phyloP scores from a whole-genome alignment of 1,140 invertebrate genomes.

The Drosophila chauvacae region DNA sequence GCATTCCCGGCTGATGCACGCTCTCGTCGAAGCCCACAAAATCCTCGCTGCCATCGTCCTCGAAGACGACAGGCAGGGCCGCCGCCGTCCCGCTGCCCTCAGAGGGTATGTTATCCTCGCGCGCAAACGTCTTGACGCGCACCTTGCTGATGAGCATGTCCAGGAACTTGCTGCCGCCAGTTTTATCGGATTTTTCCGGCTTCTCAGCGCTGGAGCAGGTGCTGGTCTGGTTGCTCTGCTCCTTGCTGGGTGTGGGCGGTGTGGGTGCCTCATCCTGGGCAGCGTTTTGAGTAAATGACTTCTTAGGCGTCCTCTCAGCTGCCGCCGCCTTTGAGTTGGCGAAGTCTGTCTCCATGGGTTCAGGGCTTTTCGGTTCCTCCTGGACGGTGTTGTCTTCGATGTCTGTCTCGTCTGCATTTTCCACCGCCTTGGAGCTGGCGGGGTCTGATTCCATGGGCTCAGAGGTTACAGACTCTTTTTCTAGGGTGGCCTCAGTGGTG shows the following conservation, averaged over 20 bases:
- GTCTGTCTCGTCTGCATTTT: not conserved
- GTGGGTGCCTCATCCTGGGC: constrained; percentile 13
- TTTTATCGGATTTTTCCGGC: constrained; percentile 44
- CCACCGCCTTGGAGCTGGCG: not conserved
- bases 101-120: constrained; percentile 44
- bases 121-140: constrained; percentile 63
- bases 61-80: not conserved
- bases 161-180: constrained; percentile 67
- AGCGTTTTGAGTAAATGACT: constrained; percentile 1
- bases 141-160: constrained; percentile 81
- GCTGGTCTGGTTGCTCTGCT: constrained; percentile 20
- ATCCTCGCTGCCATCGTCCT: constrained; percentile 63
- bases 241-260: constrained; percentile 49
- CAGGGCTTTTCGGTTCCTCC: not conserved
- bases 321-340: constrained; percentile 2
- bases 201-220: constrained; percentile 45
- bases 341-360: not conserved
- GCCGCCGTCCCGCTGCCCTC: not conserved
- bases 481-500: not conserved
- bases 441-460: not conserved
- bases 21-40: constrained; percentile 81
- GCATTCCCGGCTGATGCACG: constrained; percentile 73
- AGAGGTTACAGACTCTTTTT: not conserved
- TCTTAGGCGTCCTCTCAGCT: constrained; percentile 31
- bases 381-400: not conserved